These are phyloP conservation scores for Arizona elegans DNA, from an alignment of 2,113 vertebrate species.

Conservation along the genomic window DNA sequence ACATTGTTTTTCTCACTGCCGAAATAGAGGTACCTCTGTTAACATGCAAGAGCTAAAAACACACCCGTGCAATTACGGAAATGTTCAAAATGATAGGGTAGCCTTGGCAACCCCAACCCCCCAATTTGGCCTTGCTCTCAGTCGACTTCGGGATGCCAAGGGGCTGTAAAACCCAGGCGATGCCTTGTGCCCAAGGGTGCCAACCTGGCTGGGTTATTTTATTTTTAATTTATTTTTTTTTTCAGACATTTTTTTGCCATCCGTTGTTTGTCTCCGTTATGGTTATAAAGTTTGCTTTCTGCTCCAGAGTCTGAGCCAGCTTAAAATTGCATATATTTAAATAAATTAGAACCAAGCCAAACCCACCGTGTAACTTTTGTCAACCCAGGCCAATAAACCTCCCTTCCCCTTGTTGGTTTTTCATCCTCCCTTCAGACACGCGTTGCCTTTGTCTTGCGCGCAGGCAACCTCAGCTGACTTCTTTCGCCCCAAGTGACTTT, in stretches of 20 bases:
- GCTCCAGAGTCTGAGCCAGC: not conserved
- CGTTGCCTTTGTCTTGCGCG: not conserved
- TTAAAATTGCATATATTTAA: conserved; percentile 17
- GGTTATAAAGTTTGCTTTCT: not conserved
- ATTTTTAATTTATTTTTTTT: not conserved
- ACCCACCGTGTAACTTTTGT: not conserved
- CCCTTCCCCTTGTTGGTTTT: not conserved
- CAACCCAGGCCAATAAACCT: not conserved
- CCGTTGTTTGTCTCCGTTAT: not conserved
- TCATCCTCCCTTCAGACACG: not conserved
- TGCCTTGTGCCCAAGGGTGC: conserved; percentile 26
- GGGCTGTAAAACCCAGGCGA: conserved; percentile 52
- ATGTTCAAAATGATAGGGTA: conserved; percentile 43
- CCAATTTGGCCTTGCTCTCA: conserved; percentile 47
- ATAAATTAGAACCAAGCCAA: conserved; percentile 5
- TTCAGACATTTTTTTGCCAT: not conserved
- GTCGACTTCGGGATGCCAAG: conserved; percentile 34
- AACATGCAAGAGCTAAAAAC: conserved; percentile 32
- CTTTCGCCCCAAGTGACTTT: not conserved
- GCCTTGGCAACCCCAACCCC: conserved; percentile 43
- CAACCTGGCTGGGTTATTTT: not conserved
- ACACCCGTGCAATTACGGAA: conserved; percentile 32
- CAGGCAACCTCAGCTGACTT: not conserved
- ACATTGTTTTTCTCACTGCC: not conserved
- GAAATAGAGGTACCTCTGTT: not conserved